Evolutionary conservation across 2,113 vertebrate species (phyloP), one percentile per base, ranked within the genome.

Genomic region (Muntiacus reevesi): DNA sequence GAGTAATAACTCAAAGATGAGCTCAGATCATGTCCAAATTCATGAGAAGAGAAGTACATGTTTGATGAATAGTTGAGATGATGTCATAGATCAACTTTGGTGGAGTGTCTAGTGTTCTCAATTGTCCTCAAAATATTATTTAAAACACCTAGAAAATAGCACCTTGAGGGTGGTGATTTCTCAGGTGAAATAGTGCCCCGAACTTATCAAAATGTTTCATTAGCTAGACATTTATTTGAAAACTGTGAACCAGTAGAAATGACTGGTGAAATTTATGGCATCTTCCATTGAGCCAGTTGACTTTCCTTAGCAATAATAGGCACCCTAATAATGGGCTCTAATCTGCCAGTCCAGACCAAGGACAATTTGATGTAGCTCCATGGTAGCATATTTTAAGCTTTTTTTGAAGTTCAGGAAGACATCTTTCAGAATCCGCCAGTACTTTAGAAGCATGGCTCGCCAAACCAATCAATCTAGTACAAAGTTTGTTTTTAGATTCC

Each of bases 401-500:
- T 97, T 89, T 78, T 91, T 57, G 76, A 98, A 97, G 95, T 95
- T 97, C 87, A 87, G 94, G 93, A 92, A 97, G 95, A 85, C 76
- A 89, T 95, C 96, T 97, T 97, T 93, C 96, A 96, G 96, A 96
- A 94, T 89, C 90, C 89, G 21, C 94, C 89, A 95, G 93, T 28
- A 28, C 54, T 94, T 67, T 52, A 36, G 0, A 84, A 98, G 67
- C 36, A 52, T 27, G 30, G 1, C 33, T 74, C 96, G 96, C 79
- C 95, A 98, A 98, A 93, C 59, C 94, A 98, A 97, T 71, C 94
- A 97, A 97, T 74, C 89, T 97, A 98, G 97, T 55, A 59, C 98
- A 96, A 55, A 96, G 89, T 97, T 98, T 98, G 97, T 97, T 98
- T 98, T 98, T 97, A 97, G 91, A 98, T 94, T 96, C 95, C 89